Conservation (phyloP, 2,888 invertebrate species). For the Scaptomyza caliginosa region DNA sequence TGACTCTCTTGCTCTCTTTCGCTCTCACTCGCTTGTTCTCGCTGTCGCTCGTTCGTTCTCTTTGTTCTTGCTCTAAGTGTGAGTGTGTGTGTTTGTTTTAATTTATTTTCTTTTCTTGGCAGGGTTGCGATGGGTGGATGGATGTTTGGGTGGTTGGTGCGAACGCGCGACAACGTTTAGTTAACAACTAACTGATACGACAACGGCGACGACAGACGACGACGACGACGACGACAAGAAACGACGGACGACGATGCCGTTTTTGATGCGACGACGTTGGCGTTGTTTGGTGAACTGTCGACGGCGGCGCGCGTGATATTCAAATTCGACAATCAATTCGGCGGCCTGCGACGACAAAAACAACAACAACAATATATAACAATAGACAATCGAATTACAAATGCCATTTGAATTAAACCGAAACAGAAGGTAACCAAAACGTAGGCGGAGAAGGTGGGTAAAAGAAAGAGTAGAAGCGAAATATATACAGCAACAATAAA, state of each 20-base stretch:
- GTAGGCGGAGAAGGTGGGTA: constrained; percentile 3
- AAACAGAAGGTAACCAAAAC: constrained; percentile 27
- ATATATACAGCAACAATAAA: constrained; percentile 27
- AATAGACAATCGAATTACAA: constrained; percentile 75
- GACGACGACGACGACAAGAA: constrained; percentile 1
- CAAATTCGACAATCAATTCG: constrained; percentile 77
- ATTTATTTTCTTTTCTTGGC: constrained; percentile 22
- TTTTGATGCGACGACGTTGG: constrained; percentile 57
- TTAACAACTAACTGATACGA: constrained; percentile 74
- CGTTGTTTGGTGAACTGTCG: constrained; percentile 57
- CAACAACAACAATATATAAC: constrained; percentile 58
- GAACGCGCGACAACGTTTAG: constrained; percentile 61
- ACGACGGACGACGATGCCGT: constrained; percentile 14
- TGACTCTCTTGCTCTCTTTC: constrained; percentile 10
- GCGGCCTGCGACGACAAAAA: constrained; percentile 73
- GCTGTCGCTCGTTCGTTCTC: constrained; percentile 1
- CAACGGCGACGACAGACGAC: constrained; percentile 17
- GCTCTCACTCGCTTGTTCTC: background rate
- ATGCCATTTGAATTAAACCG: constrained; percentile 71
- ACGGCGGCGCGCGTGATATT: constrained; percentile 65
- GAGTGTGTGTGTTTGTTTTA: too few relatives aligned
- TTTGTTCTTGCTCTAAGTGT: constrained; percentile 2
- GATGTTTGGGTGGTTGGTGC: constrained; percentile 13
- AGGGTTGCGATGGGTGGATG: constrained; percentile 2
- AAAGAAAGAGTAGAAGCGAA: constrained; percentile 28